Evolutionary conservation across 2,888 invertebrate genomes (phyloP).

Genomic region (Clepsis dumicolana): DNA sequence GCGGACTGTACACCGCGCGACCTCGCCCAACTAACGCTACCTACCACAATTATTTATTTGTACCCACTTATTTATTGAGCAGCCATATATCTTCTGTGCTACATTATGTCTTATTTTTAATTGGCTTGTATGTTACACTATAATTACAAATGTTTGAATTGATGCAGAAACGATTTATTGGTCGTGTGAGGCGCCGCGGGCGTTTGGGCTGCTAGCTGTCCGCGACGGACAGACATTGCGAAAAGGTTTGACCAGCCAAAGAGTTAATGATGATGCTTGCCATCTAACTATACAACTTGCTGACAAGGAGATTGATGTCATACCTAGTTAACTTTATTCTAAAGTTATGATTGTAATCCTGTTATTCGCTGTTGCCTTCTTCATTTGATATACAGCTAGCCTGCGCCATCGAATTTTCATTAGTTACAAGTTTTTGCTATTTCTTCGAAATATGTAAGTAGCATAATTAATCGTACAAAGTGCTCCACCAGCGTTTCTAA

Average conservation of each 20-base stretch:
- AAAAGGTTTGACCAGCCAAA: slow-evolving; percentile 6
- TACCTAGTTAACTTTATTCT: no score
- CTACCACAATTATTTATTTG: slow-evolving; percentile 51
- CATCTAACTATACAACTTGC: slow-evolving; percentile 2
- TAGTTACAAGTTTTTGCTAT: no score
- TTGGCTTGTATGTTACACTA: slow-evolving; percentile 42
- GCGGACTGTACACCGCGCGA: slow-evolving; percentile 44
- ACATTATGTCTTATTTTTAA: slow-evolving; percentile 45
- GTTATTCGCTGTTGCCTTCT: no score
- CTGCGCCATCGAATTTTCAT: no score
- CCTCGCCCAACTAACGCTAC: slow-evolving; percentile 56
- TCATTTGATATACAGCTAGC: no score
- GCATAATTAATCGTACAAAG: not conserved
- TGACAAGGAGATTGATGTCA: slow-evolving; percentile 1
- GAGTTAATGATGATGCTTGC: not conserved
- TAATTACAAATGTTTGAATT: slow-evolving; percentile 44
- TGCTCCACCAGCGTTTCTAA: not conserved
- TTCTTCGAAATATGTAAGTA: not conserved
- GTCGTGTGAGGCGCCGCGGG: slow-evolving; percentile 20
- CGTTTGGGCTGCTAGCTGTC: slow-evolving; percentile 20
- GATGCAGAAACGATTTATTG: slow-evolving; percentile 43
- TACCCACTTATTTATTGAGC: slow-evolving; percentile 49
- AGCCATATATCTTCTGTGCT: slow-evolving; percentile 59
- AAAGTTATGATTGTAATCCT: no score
- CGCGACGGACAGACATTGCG: not conserved